Evolutionary conservation across 2,888 invertebrate genomes (phyloP), one percentile per base, ranked within the genome.

Genomic region (Athrips mouffetella): DNA sequence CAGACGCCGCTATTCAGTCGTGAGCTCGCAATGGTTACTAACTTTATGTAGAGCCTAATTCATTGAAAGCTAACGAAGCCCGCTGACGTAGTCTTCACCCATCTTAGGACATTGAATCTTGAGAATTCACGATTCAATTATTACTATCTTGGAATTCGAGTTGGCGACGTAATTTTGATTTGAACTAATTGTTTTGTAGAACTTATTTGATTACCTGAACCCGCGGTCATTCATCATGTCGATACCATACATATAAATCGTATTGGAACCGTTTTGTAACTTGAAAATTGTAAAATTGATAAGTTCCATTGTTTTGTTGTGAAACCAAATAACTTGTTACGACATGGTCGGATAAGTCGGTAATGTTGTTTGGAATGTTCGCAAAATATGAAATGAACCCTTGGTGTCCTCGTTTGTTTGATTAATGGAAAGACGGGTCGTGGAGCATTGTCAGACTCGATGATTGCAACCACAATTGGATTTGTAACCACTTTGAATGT

Each of bases 361-460:
- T 45, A 41, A 59, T 54, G 55, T 51, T 44, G 51, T 42, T 16
- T 63, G 63, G 62, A 54, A 62, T 54, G 52, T 54, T 57, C 45
- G 51, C 53, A 47, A 51, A 52, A 45, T 45, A 37, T 51, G 52
- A 47, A 51, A 52, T 46, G 47, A 41, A 46, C 47, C 40, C 39
- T 37, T 40, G 41, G 49, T 67, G 70, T 74, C 66, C 67, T 56
- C 65, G 68, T 64, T 76, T 65, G 62, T 71, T 69, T 80, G 79
- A 78, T 77, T 74, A 77, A 80, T 79, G 75, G 62, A 66, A 63
- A 60, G 61, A 67, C 68, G 62, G 70, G 63, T 73, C 70, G 44
- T n/a, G 15, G 45, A 27, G 18, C 30, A 44, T 44, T 31, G 44
- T 44, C 23, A 16, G 33, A 60, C 51, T 60, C 57, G 59, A 70